Base-by-base conservation (phyloP, 2,888 invertebrate species). In the Drosophila paucipuncta region DNA sequence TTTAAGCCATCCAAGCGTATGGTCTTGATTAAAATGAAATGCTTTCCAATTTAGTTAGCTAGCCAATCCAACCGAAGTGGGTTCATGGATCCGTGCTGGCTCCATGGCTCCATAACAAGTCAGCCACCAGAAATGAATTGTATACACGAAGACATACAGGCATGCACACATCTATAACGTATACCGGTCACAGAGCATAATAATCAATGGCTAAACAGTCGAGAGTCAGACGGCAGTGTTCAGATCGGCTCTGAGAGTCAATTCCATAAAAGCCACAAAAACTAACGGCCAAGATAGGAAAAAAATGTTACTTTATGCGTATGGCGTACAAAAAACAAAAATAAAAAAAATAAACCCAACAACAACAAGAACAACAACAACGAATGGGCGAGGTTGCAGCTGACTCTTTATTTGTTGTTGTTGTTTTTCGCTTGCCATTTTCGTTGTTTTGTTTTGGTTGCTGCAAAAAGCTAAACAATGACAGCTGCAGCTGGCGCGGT, bases 401-500 rank as follows among this genome's bases (percentile, higher is more conserved):
- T 67, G 74, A 74, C 54, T 73, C 31, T 73, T 55, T 61, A 60
- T 66, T 52, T 41, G 50, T n/a, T 41, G 9, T 16, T 54, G 4
- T 30, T 52, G 50, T 28, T 57, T 25, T 41, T 41, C 9, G 47
- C 47, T 59, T 33, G 31, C 25, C 43, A 25, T 25, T 50, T 41
- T 28, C 41, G 58, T 30, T 58, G 52, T 59, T 62, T 69, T 64
- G 53, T 61, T 67, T 65, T 61, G 53, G 62, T 43, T 68, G 62
- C 43, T 52, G 80, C 80, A 82, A 85, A 85, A 85, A 85, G 77
- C 82, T 82, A 85, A 82, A 85, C 85, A 83, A 83, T 83, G 83
- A 83, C 83, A 76, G 85, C 88, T 84, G 88, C 84, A 84, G 84
- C 85, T 84, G 84, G 80, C 84, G 78, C 80, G 71, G 66, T 73